Percentiles rank a stretch among this genome's conserved stretches.
phyloP scores from a whole-genome alignment of 2,113 vertebrate species.

The Sorex fumeus region DNA sequence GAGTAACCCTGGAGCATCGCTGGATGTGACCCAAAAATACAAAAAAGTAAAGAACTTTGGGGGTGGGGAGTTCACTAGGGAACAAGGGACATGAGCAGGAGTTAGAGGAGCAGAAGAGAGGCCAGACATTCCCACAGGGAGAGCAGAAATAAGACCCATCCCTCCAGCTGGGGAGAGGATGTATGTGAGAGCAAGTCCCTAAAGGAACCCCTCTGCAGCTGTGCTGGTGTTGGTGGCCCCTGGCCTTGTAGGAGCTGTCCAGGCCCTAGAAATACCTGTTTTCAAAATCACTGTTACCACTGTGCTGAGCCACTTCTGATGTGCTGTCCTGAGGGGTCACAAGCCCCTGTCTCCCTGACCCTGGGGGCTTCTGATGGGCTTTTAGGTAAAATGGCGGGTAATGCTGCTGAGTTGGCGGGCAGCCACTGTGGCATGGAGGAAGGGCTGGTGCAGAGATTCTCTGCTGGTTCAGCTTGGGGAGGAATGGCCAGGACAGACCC shows the following conservation, averaged over 20 bases:
- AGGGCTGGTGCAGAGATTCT: background rate
- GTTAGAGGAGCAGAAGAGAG: background rate
- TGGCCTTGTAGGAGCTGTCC: background rate
- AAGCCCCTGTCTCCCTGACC: background rate
- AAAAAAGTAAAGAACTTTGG: too few relatives aligned
- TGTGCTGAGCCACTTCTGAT: too few relatives aligned
- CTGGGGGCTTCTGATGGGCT: too few relatives aligned
- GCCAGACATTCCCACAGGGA: background rate
- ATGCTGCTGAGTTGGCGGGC: background rate
- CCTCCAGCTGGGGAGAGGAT: background rate
- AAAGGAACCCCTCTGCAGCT: background rate
- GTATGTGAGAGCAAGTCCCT: background rate
- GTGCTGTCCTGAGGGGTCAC: background rate
- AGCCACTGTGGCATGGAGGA: background rate
- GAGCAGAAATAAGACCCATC: background rate
- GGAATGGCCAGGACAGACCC: background rate
- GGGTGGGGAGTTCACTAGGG: background rate
- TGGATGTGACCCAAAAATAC: too few relatives aligned
- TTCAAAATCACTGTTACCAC: background rate
- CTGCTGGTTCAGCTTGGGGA: background rate
- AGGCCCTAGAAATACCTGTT: background rate
- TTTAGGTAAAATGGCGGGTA: accelerated
- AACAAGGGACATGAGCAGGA: background rate
- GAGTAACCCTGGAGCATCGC: too few relatives aligned
- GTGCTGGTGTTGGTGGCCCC: background rate